Evolutionary conservation across 30 jellyfish, hydroid and myxozoan species (phyloP), one percentile per base, ranked within the genome.

Genomic region (Phacellophora camtschatica): DNA sequence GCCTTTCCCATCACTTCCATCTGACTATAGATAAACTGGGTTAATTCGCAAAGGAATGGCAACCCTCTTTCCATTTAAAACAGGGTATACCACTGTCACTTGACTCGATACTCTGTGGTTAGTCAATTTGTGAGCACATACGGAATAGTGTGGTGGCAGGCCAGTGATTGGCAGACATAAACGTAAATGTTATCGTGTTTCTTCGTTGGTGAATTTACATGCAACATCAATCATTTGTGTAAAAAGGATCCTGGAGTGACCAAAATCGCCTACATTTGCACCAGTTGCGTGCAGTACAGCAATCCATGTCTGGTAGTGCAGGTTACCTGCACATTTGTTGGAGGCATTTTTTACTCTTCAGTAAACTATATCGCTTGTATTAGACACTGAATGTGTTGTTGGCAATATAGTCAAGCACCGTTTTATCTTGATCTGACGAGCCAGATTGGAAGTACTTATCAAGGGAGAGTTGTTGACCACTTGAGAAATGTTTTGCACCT

Each of bases 101-200:
- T 68, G 83, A 43, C 42, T 68, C 15, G 68, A 20, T 39, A 51
- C 55, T 25, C 87, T 54, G 37, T 74, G 87, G 48, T 74, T 74
- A n/a, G 87, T 74, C 15, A 46, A 51, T 29, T 76, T 74, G 63
- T 50, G 77, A 24, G 89, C 89, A n/a, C 66, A 33, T 29, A 76
- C 89, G 34, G 57, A 76, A 46, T 46, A 56, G 41, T 76, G 89
- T 12, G 89, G 89, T 5, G 89, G 78, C 70, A 76, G 23, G 51
- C 89, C 81, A 7, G 89, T 76, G 65, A 24, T 76, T 35, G 78
- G 89, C 24, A 76, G 70, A 25, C 78, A 74, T 42, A 11, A 35
- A 7, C 36, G 16, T 33, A 76, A 64, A 56, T 22, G 39, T 33
- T 37, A 7, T 30, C n/a, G 32, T 73, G 87, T 73, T 54, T 56